A percentile compares a stretch with the other conserved stretches of the same genome.
phyloP scores from a whole-genome alignment of 2,113 vertebrate species.

The Epinephelus fuscoguttatus region DNA sequence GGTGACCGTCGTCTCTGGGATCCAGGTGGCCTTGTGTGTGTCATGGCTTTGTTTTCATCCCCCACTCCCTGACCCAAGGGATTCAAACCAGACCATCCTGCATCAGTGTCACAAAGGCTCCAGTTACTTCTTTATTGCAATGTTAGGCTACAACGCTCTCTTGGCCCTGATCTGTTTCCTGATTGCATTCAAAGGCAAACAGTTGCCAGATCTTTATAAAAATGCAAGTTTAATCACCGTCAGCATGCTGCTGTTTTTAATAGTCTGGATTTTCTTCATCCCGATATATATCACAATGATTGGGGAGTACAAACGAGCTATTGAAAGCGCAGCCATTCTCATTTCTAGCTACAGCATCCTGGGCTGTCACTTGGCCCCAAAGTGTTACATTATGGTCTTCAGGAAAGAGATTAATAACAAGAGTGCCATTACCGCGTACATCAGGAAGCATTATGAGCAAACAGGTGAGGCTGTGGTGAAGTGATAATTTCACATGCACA shows the following conservation, averaged over 20 bases:
- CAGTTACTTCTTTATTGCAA: background rate
- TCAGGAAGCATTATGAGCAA: conserved; percentile 82
- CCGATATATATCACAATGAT: conserved; percentile 83
- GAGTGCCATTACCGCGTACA: conserved; percentile 86
- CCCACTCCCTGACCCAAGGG: background rate
- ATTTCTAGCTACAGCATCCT: conserved; percentile 89
- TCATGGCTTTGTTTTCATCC: conserved; percentile 54
- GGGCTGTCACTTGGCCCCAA: conserved; percentile 87
- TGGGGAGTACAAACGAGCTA: conserved; percentile 83
- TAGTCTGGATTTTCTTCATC: conserved; percentile 87
- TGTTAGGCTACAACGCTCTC: conserved; percentile 59
- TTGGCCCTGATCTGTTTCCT: conserved; percentile 64
- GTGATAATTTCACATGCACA: conserved; percentile 59
- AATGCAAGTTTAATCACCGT: conserved; percentile 65
- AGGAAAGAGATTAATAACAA: conserved; percentile 90
- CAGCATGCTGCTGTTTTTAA: conserved; percentile 74
- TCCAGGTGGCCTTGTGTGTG: conserved; percentile 64
- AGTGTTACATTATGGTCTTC: conserved; percentile 90
- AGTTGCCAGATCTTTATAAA: conserved; percentile 79
- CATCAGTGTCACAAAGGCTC: conserved; percentile 37
- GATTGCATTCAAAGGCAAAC: conserved; percentile 69
- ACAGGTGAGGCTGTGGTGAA: conserved; percentile 45
- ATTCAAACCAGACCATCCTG: background rate
- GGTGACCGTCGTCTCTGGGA: conserved; percentile 36
- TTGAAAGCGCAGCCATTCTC: conserved; percentile 87